Percentiles rank a stretch among this genome's conserved stretches.
Conservation (phyloP, 2,113 vertebrate genomes). For the Oceanodroma tethys region DNA sequence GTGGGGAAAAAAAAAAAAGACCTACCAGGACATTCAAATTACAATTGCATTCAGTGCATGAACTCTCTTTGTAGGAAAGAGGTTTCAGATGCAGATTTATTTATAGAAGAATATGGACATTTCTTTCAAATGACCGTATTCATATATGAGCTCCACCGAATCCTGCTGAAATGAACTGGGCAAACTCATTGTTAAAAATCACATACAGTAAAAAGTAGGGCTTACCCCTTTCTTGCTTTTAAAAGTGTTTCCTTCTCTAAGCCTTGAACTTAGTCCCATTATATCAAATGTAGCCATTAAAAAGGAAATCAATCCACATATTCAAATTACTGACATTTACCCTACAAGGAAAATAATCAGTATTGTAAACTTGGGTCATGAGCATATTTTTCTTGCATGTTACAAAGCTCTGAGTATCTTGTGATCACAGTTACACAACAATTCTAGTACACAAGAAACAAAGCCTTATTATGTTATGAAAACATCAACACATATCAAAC, state of each 20-base stretch:
- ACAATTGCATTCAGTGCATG: not conserved
- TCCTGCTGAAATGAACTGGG: not conserved
- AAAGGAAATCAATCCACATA: not conserved
- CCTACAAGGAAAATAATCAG: not conserved
- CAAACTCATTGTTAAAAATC: not conserved
- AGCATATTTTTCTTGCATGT: not conserved
- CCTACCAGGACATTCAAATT: not conserved
- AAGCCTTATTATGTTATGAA: slow-evolving; percentile 28
- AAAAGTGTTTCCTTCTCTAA: not conserved
- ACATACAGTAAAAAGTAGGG: not conserved
- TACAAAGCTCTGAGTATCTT: slow-evolving; percentile 6
- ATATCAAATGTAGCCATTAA: not conserved
- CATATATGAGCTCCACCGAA: not conserved
- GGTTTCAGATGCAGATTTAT: not conserved
- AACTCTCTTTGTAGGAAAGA: not conserved
- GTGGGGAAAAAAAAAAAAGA: not conserved
- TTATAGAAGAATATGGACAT: not conserved
- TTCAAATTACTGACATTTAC: slow-evolving; percentile 6
- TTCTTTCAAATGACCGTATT: not conserved
- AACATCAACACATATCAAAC: slow-evolving; percentile 48
- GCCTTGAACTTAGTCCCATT: not conserved
- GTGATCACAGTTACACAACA: slow-evolving; percentile 53
- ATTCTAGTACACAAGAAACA: slow-evolving; percentile 12
- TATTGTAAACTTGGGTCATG: not conserved
- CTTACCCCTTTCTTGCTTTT: not conserved